These are phyloP conservation scores for Smutsia temminckii DNA, from an alignment of 2,797 vertebrate genomes.

Conservation along the genomic window DNA sequence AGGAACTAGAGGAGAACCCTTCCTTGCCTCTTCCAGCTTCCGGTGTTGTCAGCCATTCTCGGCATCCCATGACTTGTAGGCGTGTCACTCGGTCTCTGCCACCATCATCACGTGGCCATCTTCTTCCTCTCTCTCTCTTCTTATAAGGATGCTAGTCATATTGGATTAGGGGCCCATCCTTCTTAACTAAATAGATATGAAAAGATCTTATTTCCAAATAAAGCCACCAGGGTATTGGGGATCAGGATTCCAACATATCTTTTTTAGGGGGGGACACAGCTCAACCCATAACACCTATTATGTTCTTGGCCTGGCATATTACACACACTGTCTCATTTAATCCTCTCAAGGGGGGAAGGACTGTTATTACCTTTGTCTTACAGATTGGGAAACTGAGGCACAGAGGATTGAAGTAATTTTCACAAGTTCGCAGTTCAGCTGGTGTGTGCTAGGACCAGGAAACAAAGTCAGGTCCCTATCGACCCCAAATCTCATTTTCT, in stretches of 20 bases:
- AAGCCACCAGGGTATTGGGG: too few species aligned
- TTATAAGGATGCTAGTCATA: neutral
- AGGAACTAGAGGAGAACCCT: neutral
- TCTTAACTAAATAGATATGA: neutral
- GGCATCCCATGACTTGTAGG: neutral
- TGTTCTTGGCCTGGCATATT: neutral
- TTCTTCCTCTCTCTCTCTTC: neutral
- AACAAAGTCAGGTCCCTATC: neutral
- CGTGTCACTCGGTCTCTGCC: neutral
- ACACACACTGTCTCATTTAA: neutral
- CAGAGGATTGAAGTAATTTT: neutral
- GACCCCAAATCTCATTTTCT: neutral
- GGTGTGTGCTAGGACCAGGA: neutral
- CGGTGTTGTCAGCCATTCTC: too few species aligned
- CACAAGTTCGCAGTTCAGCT: neutral
- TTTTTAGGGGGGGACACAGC: neutral
- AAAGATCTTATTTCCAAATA: neutral
- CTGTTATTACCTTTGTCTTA: neutral
- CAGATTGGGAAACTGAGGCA: neutral
- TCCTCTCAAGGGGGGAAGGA: neutral
- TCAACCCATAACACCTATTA: too few species aligned
- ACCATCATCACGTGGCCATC: neutral
- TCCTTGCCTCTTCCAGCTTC: neutral
- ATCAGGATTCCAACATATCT: neutral
- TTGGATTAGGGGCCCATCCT: neutral